A percentile compares a stretch with the other conserved stretches of the same genome.
Evolutionary conservation across 2,888 invertebrate species (phyloP).

Genomic region (Horisme vitalbata): DNA sequence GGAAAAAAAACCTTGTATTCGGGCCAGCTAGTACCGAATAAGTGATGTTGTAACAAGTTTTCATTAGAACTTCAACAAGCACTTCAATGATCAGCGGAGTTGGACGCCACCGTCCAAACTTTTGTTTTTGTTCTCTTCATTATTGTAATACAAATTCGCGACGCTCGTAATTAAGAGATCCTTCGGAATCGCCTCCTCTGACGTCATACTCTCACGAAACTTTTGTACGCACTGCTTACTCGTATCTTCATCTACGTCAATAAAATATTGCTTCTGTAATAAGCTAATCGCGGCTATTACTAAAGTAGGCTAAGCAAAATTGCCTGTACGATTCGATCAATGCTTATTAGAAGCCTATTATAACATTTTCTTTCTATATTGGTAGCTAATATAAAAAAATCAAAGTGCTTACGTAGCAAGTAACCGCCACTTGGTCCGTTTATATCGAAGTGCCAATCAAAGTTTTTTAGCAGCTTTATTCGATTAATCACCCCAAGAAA

Average conservation of each 20-base stretch:
- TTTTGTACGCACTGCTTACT: constrained; percentile 64
- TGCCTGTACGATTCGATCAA: constrained; percentile 44
- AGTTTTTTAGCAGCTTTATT: constrained; percentile 37
- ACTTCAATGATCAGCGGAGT: constrained; percentile 76
- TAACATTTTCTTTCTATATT: constrained; percentile 43
- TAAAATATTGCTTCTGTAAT: constrained; percentile 63
- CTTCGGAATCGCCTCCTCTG: constrained; percentile 69
- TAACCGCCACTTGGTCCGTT: constrained; percentile 28
- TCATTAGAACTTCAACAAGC: constrained; percentile 76
- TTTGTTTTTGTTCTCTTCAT: constrained; percentile 82
- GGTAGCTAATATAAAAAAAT: constrained; percentile 29
- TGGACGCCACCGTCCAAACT: constrained; percentile 73
- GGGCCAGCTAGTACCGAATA: constrained; percentile 56
- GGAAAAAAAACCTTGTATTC: too few species aligned
- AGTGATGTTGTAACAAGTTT: constrained; percentile 73
- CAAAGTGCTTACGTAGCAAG: constrained; percentile 22
- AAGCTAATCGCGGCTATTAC: constrained; percentile 62
- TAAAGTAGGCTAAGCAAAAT: constrained; percentile 51
- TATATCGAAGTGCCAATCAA: constrained; percentile 38
- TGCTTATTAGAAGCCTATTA: constrained; percentile 61
- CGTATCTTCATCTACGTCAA: constrained; percentile 47
- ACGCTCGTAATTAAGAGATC: constrained; percentile 78
- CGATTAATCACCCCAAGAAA: constrained; percentile 43
- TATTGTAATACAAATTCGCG: constrained; percentile 80
- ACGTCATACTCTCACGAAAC: constrained; percentile 68